phyloP scores from a whole-genome alignment of 2,113 vertebrate genomes.

The Prietella phreatophila region DNA sequence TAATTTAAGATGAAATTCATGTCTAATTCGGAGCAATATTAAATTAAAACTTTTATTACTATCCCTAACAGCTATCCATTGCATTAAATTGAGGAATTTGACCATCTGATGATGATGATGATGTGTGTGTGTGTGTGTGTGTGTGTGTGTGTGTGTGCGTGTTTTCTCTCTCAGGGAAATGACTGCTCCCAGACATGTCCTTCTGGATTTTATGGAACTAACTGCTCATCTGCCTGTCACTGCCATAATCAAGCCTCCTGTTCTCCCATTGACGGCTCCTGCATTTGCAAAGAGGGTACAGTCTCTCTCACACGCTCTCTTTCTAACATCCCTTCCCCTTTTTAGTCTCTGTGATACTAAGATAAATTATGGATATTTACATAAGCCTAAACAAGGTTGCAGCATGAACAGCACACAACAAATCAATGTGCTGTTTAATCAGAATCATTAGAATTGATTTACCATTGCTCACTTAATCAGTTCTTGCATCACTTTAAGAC shows the following conservation, averaged over 20 bases:
- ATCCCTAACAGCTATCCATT: neutral
- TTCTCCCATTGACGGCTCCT: constrained; percentile 87
- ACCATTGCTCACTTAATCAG: constrained; percentile 38
- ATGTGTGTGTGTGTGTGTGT: constrained; percentile 44
- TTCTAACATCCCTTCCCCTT: neutral
- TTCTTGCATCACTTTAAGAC: constrained; percentile 33
- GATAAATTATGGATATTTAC: constrained; percentile 32
- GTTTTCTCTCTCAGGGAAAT: constrained; percentile 77
- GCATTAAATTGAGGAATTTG: neutral
- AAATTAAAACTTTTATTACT: constrained; percentile 6
- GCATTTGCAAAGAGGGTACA: constrained; percentile 91
- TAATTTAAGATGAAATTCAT: constrained; percentile 20
- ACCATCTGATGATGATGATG: constrained; percentile 22
- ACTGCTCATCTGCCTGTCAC: constrained; percentile 85
- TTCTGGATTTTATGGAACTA: constrained; percentile 82
- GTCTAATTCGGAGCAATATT: constrained; percentile 1
- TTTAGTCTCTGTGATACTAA: neutral
- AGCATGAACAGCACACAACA: constrained; percentile 30
- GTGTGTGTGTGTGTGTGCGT: constrained; percentile 33
- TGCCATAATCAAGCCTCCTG: constrained; percentile 85
- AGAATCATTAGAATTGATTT: constrained; percentile 41
- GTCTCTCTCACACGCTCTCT: constrained; percentile 19
- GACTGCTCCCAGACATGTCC: constrained; percentile 83
- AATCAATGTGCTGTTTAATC: constrained; percentile 33
- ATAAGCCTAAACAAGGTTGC: constrained; percentile 31